Evolutionary conservation across 35 echinoderm and acorn worm genomes (phyloP).

Genomic region (Ophioderma brevispina): DNA sequence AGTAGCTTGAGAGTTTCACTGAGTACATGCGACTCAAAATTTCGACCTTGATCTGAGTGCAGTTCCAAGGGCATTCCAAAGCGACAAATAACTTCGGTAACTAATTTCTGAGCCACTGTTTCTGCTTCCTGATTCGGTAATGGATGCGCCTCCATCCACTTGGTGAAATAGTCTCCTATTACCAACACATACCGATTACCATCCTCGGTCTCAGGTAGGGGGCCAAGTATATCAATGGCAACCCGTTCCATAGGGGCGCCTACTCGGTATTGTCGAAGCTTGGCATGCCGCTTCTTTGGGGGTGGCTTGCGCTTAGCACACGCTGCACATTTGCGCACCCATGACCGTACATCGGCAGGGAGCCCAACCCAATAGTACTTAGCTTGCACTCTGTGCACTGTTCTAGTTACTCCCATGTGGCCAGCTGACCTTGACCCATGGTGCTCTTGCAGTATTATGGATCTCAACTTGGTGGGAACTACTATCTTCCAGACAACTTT

Average conservation of each 20-base stretch:
- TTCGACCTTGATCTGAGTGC: conserved; percentile 71
- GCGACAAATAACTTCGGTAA: conserved; percentile 48
- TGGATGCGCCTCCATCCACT: conserved; percentile 67
- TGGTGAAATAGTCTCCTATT: conserved; percentile 67
- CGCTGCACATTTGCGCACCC: background rate
- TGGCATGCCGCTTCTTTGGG: conserved; percentile 17
- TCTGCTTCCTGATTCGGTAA: conserved; percentile 68
- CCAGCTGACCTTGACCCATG: conserved; percentile 6
- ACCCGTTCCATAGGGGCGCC: conserved; percentile 64
- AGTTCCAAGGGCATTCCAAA: conserved; percentile 45
- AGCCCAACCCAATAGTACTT: conserved; percentile 40
- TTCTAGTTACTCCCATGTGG: conserved; percentile 23
- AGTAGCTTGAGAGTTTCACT: conserved; percentile 45
- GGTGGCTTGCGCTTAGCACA: conserved; percentile 43
- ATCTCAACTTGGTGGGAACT: background rate
- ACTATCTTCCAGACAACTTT: no score
- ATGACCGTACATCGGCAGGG: conserved; percentile 18
- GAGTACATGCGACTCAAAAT: conserved; percentile 57
- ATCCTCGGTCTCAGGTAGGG: conserved; percentile 49
- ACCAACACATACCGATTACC: conserved; percentile 72
- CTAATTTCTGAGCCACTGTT: conserved; percentile 34
- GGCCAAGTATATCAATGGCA: conserved; percentile 68
- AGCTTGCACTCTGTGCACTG: conserved; percentile 9
- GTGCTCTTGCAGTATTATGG: background rate
- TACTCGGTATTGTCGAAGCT: conserved; percentile 35